Base-by-base conservation (phyloP, 2,113 vertebrate species). In the Dasyprocta punctata region DNA sequence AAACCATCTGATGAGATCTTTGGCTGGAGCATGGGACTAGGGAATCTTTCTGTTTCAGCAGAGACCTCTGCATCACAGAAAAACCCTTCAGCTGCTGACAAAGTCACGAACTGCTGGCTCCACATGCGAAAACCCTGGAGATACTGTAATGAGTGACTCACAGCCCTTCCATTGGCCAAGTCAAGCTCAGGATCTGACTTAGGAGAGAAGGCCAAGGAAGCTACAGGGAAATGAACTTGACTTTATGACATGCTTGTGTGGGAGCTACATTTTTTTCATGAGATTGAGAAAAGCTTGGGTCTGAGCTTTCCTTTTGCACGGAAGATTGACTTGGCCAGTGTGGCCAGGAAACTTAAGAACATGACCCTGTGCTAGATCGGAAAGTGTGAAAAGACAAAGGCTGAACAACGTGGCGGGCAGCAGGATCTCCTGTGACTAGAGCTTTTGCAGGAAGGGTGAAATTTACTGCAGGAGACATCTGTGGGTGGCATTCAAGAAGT, bases 201-300 rank as follows among this genome's bases (percentile, higher is more conserved):
- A 83, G 38, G 49, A 90, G 58, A 89, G 82, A 58, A 89, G 0
- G 69, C 2, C 56, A 30, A 86, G 28, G 61, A 85, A 90, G 54
- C 12, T 77, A 87, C 83, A 87, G 80, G 56, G 36, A 92, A 85
- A 77, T 60, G 10, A 95, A 77, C 61, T 91, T 85, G 77, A 49
- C 88, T 71, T 90, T 84, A 49, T 90, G 38, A 85, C 88, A 58
- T 47, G 12, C 69, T 94, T 75, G 7, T 73, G 17, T 75, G 69
- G 54, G n/a, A 65, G 33, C 33, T 90, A 33, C 56, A 54, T 0
- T 80, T 69, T 69, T 82, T 90, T 81, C 58, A 80, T 81, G 49
- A 81, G 41, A 63, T 14, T 38, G 3, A 49, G 49, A 90, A 41
- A 81, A 88, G 49, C 52, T 30, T 73, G 20, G 77, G 54, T n/a